Percentiles rank a stretch among this genome's conserved stretches.
phyloP scores from a whole-genome alignment of 2,888 invertebrate genomes.

The Meghimatium bilineatum region DNA sequence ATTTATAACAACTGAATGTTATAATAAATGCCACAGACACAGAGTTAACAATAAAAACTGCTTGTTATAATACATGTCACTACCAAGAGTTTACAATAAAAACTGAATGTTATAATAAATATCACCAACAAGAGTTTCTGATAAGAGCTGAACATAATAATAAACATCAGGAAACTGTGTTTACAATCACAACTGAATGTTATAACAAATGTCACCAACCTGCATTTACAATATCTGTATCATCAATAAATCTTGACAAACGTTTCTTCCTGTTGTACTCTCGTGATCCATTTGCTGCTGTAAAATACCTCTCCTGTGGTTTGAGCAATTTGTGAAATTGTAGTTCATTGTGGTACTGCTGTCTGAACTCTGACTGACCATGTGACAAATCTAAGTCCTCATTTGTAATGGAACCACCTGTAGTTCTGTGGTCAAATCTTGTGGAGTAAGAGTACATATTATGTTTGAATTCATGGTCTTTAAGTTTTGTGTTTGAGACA shows the following conservation, averaged over 20 bases:
- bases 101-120: too few relatives aligned
- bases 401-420: not conserved
- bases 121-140: too few relatives aligned
- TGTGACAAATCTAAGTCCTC: not conserved
- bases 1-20: too few relatives aligned
- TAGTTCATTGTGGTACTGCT: not conserved
- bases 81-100: too few relatives aligned
- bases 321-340: not conserved
- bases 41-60: too few relatives aligned
- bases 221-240: constrained; percentile 1
- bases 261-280: not conserved
- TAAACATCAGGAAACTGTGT: too few relatives aligned
- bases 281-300: not conserved
- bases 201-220: not conserved
- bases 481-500: not conserved
- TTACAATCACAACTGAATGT: too few relatives aligned
- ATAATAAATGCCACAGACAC: too few relatives aligned
- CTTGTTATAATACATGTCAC: too few relatives aligned
- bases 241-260: constrained; percentile 25
- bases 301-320: constrained; percentile 21
- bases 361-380: not conserved
- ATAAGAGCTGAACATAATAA: too few relatives aligned
- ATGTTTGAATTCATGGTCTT: not conserved
- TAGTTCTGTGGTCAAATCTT: not conserved
- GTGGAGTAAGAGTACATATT: not conserved